A percentile compares a stretch with the other conserved stretches of the same genome.
These are phyloP conservation scores for Drosophila varians DNA, from an alignment of 1,140 invertebrate species.

Conservation along the genomic window DNA sequence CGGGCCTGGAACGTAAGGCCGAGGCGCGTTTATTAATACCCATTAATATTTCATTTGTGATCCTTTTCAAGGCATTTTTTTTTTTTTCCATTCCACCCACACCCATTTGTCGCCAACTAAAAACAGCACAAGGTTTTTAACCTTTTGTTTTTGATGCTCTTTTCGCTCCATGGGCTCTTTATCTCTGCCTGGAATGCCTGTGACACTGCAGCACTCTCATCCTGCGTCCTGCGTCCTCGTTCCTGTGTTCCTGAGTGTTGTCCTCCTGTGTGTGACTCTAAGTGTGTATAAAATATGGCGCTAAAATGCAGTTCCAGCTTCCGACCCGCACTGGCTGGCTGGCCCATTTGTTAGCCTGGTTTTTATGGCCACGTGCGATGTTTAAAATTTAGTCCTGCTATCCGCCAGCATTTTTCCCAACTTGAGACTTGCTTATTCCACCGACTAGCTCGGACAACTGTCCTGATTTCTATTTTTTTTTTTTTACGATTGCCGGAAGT, in stretches of 20 bases:
- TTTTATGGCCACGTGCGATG: slow-evolving; percentile 76
- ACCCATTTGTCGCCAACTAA: neutral
- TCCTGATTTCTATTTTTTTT: slow-evolving; percentile 37
- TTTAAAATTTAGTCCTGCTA: slow-evolving; percentile 69
- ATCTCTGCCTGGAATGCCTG: slow-evolving; percentile 73
- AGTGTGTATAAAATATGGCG: slow-evolving; percentile 81
- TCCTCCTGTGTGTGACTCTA: slow-evolving; percentile 65
- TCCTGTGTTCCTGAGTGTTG: neutral
- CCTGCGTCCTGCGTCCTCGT: no score
- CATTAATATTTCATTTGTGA: slow-evolving; percentile 61
- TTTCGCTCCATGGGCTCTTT: slow-evolving; percentile 45
- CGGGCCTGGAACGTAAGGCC: slow-evolving; percentile 57
- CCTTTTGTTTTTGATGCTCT: slow-evolving; percentile 67
- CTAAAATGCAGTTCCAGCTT: slow-evolving; percentile 70
- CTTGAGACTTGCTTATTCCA: slow-evolving; percentile 63
- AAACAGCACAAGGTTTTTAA: slow-evolving; percentile 31
- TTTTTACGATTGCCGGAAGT: neutral
- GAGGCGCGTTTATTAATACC: slow-evolving; percentile 73
- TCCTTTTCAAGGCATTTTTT: no score
- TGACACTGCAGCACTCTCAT: slow-evolving; percentile 67
- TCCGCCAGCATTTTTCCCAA: slow-evolving; percentile 41
- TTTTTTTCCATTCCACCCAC: no score
- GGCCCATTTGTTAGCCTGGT: slow-evolving; percentile 58
- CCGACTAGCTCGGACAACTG: neutral
- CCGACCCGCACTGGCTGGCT: slow-evolving; percentile 27